Conservation (phyloP, 2,797 vertebrate species). For the Odontamblyopus lacepedii region DNA sequence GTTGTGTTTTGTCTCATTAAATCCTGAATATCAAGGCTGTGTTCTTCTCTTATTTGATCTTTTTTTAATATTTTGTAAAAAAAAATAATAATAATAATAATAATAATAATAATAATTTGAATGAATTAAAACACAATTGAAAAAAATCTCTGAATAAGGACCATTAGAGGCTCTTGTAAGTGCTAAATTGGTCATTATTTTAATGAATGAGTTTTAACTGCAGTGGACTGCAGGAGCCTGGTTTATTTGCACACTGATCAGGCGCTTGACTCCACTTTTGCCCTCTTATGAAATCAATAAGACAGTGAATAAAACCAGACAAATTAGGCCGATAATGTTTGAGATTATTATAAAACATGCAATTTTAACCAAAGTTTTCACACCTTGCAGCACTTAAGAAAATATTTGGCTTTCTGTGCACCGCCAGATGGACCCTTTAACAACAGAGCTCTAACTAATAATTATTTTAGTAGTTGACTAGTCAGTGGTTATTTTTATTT, state of each 20-base stretch:
- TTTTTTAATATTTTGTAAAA: too few species aligned
- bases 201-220: constrained; percentile 29
- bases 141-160: neutral
- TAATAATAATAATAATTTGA: too few species aligned
- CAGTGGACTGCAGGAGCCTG: constrained; percentile 27
- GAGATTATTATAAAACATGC: neutral
- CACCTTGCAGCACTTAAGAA: neutral
- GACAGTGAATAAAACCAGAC: constrained; percentile 19
- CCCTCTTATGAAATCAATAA: constrained; percentile 53
- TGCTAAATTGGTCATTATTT: constrained; percentile 18
- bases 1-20: too few species aligned
- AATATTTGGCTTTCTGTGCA: neutral
- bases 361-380: neutral
- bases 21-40: too few species aligned
- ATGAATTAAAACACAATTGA: neutral
- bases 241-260: constrained; percentile 66
- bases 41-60: too few species aligned
- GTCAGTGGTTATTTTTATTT: too few species aligned
- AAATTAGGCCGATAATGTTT: neutral
- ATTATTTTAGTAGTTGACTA: too few species aligned
- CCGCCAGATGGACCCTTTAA: too few species aligned
- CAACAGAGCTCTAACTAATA: too few species aligned
- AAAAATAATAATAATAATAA: too few species aligned
- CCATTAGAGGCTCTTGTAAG: constrained; percentile 2
- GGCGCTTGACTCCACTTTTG: constrained; percentile 56